These are phyloP conservation scores for Bombylius discolor DNA, from an alignment of 2,888 invertebrate genomes.

Conservation along the genomic window DNA sequence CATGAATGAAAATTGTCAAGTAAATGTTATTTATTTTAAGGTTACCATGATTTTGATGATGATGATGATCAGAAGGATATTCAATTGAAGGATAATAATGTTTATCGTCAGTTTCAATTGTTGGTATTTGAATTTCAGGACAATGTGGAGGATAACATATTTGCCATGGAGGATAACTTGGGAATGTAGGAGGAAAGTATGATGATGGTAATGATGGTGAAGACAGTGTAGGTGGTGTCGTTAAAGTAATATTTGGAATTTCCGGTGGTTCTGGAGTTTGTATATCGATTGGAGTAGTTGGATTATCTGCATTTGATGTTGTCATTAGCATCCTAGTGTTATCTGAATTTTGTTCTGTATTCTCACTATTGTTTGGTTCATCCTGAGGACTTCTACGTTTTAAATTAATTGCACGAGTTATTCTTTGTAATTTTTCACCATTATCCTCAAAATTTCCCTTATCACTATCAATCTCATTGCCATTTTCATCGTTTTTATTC, in stretches of 20 bases:
- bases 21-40: background rate
- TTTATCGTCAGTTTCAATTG: too few relatives aligned
- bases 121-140: background rate
- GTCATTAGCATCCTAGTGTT: background rate
- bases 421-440: too few relatives aligned
- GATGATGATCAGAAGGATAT: too few relatives aligned
- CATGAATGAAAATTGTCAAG: background rate
- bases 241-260: background rate
- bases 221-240: background rate
- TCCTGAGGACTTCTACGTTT: too few relatives aligned
- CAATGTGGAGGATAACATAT: background rate
- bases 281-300: background rate
- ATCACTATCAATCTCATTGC: background rate
- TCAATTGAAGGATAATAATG: background rate
- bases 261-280: background rate
- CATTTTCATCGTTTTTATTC: background rate
- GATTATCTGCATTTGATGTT: background rate
- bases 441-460: background rate
- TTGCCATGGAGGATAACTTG: background rate
- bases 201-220: background rate
- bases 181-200: background rate
- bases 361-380: too few relatives aligned
- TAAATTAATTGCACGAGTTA: too few relatives aligned
- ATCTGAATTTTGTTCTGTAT: background rate
- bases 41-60: background rate